These are phyloP conservation scores for Meda fulgida DNA, from an alignment of 2,797 vertebrate species.

Conservation along the genomic window DNA sequence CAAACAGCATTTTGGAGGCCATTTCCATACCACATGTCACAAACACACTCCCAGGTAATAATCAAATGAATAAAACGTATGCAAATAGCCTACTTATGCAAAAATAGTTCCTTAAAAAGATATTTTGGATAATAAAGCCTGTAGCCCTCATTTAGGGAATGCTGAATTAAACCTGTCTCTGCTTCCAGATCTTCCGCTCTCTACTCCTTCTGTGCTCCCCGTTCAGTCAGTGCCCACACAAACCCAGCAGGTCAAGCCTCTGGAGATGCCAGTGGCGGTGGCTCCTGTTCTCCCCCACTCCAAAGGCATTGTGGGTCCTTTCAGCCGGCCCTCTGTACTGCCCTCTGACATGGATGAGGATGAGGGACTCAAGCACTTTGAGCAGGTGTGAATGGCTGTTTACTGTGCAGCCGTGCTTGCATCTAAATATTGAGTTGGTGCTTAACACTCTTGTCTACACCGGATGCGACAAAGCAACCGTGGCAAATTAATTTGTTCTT, in stretches of 20 bases:
- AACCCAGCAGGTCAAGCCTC: slow-evolving; percentile 71
- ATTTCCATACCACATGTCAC: slow-evolving; percentile 70
- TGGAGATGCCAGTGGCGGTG: slow-evolving; percentile 75
- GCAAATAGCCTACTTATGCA: not conserved
- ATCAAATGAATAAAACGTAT: not conserved
- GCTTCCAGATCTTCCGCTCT: slow-evolving; percentile 77
- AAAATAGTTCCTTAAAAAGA: not conserved
- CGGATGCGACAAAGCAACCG: not conserved
- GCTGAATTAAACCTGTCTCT: not conserved
- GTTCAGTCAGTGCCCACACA: slow-evolving; percentile 74
- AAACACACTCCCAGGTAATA: slow-evolving; percentile 70
- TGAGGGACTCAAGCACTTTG: slow-evolving; percentile 96
- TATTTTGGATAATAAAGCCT: not conserved
- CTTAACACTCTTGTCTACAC: not conserved
- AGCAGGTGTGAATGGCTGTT: slow-evolving; percentile 81
- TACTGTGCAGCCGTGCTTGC: not conserved
- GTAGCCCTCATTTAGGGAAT: not conserved
- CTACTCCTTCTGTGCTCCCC: slow-evolving; percentile 75
- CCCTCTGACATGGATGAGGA: slow-evolving; percentile 91
- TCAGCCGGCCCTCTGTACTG: slow-evolving; percentile 76
- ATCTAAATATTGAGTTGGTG: not conserved
- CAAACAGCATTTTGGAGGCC: slow-evolving; percentile 73
- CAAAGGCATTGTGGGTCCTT: slow-evolving; percentile 74
- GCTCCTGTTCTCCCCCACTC: slow-evolving; percentile 79
- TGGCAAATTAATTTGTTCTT: not conserved